Percentiles rank a stretch among this genome's conserved stretches.
These are phyloP conservation scores for Cyprinus carpio DNA, from an alignment of 2,113 vertebrate genomes.

Conservation along the genomic window DNA sequence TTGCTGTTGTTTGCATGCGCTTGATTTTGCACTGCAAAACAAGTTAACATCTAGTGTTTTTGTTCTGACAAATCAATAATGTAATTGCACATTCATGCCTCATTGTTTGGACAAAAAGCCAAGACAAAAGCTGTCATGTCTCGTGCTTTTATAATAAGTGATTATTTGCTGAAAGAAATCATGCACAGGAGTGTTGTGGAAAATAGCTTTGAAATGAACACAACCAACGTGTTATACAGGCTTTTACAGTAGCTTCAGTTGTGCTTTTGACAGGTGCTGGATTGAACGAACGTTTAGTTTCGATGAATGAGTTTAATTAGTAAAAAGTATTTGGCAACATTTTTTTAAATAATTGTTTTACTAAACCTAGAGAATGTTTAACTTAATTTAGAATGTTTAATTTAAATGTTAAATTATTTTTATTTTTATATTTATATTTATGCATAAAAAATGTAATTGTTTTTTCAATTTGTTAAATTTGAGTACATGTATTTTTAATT, in stretches of 20 bases:
- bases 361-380: not conserved
- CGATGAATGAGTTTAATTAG: not conserved
- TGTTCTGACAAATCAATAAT: not conserved
- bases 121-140: not conserved
- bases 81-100: not conserved
- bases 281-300: not conserved
- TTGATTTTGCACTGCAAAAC: not conserved
- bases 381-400: not conserved
- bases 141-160: not conserved
- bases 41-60: not conserved
- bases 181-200: not conserved
- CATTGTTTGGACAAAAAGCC: slow-evolving; percentile 9
- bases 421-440: no score
- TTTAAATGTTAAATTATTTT: not conserved
- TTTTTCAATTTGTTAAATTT: no score
- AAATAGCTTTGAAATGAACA: not conserved
- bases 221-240: slow-evolving; percentile 1
- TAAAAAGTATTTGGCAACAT: not conserved
- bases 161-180: not conserved
- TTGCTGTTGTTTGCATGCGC: not conserved
- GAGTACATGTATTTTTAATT: no score
- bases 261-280: not conserved
- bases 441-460: no score
- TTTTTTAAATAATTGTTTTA: not conserved
- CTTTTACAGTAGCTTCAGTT: not conserved